Evolutionary conservation across 2,797 vertebrate species (phyloP).

Genomic region (Cichlasoma orientale): DNA sequence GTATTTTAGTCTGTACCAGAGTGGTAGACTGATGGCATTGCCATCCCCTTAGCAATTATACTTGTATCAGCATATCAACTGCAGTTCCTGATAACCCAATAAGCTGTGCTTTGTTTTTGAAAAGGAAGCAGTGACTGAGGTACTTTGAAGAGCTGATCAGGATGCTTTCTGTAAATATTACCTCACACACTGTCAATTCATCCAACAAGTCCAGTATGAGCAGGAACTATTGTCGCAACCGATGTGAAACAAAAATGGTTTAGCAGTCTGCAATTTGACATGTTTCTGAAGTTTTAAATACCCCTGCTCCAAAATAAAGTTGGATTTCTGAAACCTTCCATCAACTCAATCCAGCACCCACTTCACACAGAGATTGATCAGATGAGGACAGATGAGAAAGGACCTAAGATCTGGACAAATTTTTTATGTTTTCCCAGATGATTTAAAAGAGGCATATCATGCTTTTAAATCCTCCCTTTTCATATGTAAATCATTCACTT

Average conservation of each 20-base stretch:
- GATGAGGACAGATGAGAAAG: not conserved
- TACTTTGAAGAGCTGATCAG: not conserved
- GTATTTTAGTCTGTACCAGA: not conserved
- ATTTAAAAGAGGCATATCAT: too few relatives aligned
- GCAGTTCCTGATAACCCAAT: not conserved
- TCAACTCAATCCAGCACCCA: not conserved
- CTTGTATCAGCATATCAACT: not conserved
- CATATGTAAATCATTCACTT: too few relatives aligned
- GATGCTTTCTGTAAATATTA: not conserved
- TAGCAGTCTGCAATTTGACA: not conserved
- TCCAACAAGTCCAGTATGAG: not conserved
- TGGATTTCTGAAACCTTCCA: too few relatives aligned
- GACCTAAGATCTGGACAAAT: not conserved
- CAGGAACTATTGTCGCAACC: not conserved
- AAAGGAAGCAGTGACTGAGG: not conserved
- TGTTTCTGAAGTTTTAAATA: too few relatives aligned
- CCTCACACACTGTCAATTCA: not conserved
- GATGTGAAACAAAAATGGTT: too few relatives aligned
- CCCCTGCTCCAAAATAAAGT: too few relatives aligned
- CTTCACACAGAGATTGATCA: not conserved
- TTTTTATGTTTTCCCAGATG: too few relatives aligned
- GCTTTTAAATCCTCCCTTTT: too few relatives aligned
- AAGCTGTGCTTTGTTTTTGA: not conserved
- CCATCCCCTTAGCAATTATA: not conserved
- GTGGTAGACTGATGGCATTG: not conserved